phyloP scores from a whole-genome alignment of 53 echinoderm and acorn worm genomes.

The Mesocentrotus franciscanus region DNA sequence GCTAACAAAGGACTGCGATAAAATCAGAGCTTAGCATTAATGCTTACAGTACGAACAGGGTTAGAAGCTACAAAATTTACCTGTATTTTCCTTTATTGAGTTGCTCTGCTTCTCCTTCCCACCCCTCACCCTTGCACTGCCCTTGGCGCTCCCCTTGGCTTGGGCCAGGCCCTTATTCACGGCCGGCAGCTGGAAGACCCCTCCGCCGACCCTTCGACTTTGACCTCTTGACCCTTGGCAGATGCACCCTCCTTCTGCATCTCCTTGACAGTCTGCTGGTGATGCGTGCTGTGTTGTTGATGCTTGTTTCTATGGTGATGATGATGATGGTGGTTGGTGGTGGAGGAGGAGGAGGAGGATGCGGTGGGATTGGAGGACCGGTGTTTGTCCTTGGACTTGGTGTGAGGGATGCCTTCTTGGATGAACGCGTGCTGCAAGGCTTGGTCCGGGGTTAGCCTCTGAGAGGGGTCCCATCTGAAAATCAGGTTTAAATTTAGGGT shows the following conservation, averaged over 20 bases:
- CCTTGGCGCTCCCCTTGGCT: conserved; percentile 56
- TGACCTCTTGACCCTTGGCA: conserved; percentile 57
- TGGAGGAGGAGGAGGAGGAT: conserved; percentile 41
- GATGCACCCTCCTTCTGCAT: conserved; percentile 52
- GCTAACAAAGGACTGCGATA: no score
- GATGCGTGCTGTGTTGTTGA: conserved; percentile 67
- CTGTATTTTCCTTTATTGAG: conserved; percentile 54
- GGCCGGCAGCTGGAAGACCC: conserved; percentile 65
- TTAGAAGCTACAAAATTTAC: background rate
- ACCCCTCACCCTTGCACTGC: conserved; percentile 41
- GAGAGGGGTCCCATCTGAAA: conserved; percentile 87
- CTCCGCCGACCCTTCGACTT: conserved; percentile 52
- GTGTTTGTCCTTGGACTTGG: conserved; percentile 69
- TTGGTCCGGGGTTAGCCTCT: conserved; percentile 91
- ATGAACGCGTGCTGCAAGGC: conserved; percentile 93
- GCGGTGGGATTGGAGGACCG: conserved; percentile 34
- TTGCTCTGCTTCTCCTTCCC: conserved; percentile 66
- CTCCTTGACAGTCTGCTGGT: conserved; percentile 55
- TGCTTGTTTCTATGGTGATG: conserved; percentile 65
- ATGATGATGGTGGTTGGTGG: conserved; percentile 65
- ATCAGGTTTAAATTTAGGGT: background rate
- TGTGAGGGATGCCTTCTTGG: conserved; percentile 83
- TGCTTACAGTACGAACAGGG: background rate
- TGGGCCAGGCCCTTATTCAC: conserved; percentile 53
- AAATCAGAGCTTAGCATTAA: no score